A percentile compares a stretch with the other conserved stretches of the same genome.
Evolutionary conservation across 1,140 invertebrate species (phyloP).

Genomic region (Lepidotrigona ventralis): DNA sequence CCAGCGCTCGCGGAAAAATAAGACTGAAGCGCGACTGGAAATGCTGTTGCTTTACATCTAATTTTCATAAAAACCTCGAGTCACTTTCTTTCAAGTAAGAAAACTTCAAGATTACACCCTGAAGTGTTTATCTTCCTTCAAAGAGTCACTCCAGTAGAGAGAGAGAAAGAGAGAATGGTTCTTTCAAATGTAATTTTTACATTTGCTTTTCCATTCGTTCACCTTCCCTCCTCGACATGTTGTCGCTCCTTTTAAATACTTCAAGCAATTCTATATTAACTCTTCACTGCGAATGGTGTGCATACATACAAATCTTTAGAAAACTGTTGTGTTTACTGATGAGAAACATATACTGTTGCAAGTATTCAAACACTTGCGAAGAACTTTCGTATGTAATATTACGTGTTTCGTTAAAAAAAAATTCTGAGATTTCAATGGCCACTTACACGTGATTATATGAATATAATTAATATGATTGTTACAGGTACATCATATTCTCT

Average conservation of each 20-base stretch:
- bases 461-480: no score
- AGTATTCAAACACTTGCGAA: no score
- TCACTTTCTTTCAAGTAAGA: background rate
- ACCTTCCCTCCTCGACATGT: background rate
- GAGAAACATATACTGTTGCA: background rate
- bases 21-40: background rate
- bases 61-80: background rate
- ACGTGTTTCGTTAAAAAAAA: no score
- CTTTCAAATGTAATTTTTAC: conserved; percentile 1
- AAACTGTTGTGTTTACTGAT: background rate
- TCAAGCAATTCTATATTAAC: background rate
- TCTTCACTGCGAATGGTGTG: background rate
- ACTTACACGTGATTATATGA: no score
- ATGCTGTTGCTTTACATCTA: background rate
- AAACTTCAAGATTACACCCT: background rate
- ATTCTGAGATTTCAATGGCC: no score
- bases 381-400: no score
- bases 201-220: background rate
- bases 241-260: background rate
- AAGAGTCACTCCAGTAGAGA: background rate
- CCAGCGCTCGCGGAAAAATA: background rate
- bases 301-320: background rate
- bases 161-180: no score
- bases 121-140: background rate
- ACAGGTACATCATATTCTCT: no score